These are phyloP conservation scores for Drosophila mulleri DNA, from an alignment of 2,888 invertebrate species.

Conservation along the genomic window DNA sequence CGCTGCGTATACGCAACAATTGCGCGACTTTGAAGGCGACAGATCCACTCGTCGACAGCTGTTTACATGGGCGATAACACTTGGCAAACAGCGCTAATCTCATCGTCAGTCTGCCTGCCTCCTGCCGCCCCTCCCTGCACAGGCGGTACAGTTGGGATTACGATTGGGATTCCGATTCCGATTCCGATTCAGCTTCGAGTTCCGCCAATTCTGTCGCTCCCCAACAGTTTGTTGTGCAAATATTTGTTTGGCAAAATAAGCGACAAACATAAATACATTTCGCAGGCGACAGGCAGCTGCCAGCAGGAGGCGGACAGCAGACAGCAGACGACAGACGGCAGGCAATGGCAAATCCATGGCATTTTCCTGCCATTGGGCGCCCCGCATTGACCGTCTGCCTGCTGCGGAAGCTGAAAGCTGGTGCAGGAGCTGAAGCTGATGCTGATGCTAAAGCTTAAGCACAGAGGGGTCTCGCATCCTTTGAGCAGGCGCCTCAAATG, in stretches of 20 bases:
- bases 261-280: slow-evolving; percentile 69
- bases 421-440: neutral
- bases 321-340: slow-evolving; percentile 15
- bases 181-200: slow-evolving; percentile 24
- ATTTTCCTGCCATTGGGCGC: slow-evolving; percentile 70
- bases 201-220: slow-evolving; percentile 14
- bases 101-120: slow-evolving; percentile 42
- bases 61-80: slow-evolving; percentile 75
- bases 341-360: slow-evolving; percentile 42
- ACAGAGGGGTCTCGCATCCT: slow-evolving; percentile 50
- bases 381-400: slow-evolving; percentile 63
- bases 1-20: slow-evolving; percentile 56
- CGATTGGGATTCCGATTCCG: slow-evolving; percentile 28
- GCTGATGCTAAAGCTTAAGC: slow-evolving; percentile 23
- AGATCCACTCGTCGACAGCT: slow-evolving; percentile 67
- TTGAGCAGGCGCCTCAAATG: slow-evolving; percentile 69
- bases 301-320: slow-evolving; percentile 24
- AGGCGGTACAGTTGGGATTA: slow-evolving; percentile 8
- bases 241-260: slow-evolving; percentile 73
- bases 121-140: neutral
- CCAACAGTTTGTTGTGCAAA: slow-evolving; percentile 59
- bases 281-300: slow-evolving; percentile 33
- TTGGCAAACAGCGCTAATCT: slow-evolving; percentile 75
- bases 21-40: slow-evolving; percentile 29
- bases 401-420: neutral